Evolutionary conservation across 2,888 invertebrate species (phyloP), one percentile per base, ranked within the genome.

Genomic region (Ochropacha duplaris): DNA sequence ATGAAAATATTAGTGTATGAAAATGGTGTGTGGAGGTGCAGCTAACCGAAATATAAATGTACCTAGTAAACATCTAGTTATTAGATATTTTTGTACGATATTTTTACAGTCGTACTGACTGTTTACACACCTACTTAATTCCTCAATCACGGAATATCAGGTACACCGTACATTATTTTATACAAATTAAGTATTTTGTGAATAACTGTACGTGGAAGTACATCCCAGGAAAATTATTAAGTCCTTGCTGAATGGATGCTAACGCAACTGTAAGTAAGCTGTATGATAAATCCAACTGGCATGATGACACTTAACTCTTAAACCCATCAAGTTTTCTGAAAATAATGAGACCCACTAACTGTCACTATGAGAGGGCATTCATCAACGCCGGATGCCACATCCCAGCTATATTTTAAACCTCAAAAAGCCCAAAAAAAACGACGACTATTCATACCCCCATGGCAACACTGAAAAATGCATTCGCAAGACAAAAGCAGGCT

Each of bases 401-500:
- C 49, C n/a, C 56, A 57, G 28, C n/a, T 36, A 52, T 56, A 51
- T 28, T 49, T 28, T 6, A 31, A 49, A 14, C 26, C 22, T 24
- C 14, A 55, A 57, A 31, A 51, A 57, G 57, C 59, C 57, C 22
- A 24, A 16, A 39, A 16, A 39, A 52, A 59, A 51, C 50, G 36
- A 54, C 44, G 55, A 68, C 54, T 65, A 64, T 72, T 70, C 71
- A 71, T 77, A 71, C 63, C 72, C 65, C 83, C 84, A 77, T 86
- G 81, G 87, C 84, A 87, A 87, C 87, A 84, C 86, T 88, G 86
- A 87, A 90, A 90, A 90, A 90, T 90, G 90, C 90, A 90, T 89
- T 80, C 84, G 74, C 71, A 81, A 89, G 86, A 91, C 90, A 91
- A 91, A 90, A 90, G 89, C 83, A 84, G 80, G 84, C 90, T 86